These are phyloP conservation scores for Stenolophus ochropezus DNA, from an alignment of 2,888 invertebrate genomes.

Conservation along the genomic window DNA sequence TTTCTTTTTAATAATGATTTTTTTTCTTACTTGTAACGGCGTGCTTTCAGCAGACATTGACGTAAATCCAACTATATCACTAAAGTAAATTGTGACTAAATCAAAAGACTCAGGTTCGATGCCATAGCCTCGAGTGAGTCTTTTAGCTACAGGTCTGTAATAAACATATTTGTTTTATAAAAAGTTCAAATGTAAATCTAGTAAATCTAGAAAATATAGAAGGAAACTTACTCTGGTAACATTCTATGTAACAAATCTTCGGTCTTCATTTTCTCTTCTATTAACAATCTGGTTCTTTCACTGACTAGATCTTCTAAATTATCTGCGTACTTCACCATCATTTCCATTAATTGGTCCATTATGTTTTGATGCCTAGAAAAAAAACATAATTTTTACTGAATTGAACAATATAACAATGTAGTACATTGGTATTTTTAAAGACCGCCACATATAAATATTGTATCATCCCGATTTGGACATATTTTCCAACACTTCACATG, in stretches of 20 bases:
- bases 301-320: conserved; percentile 95
- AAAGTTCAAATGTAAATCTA: no score
- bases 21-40: conserved; percentile 82
- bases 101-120: conserved; percentile 96
- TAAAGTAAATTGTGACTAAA: conserved; percentile 96
- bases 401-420: no score
- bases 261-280: conserved; percentile 95
- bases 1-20: conserved; percentile 35
- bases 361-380: conserved; percentile 86
- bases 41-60: conserved; percentile 96
- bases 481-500: no score
- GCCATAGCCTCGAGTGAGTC: conserved; percentile 90
- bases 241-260: conserved; percentile 94
- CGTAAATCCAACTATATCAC: conserved; percentile 98
- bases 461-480: no score
- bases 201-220: conserved; percentile 1
- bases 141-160: conserved; percentile 89
- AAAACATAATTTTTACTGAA: conserved; percentile 6
- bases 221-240: conserved; percentile 86
- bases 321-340: conserved; percentile 97
- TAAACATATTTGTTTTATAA: conserved; percentile 64
- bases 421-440: no score
- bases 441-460: no score
- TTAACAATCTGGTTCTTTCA: conserved; percentile 91
- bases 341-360: conserved; percentile 98